These are phyloP conservation scores for Amazona ochrocephala DNA, from an alignment of 2,797 vertebrate genomes.

Conservation along the genomic window DNA sequence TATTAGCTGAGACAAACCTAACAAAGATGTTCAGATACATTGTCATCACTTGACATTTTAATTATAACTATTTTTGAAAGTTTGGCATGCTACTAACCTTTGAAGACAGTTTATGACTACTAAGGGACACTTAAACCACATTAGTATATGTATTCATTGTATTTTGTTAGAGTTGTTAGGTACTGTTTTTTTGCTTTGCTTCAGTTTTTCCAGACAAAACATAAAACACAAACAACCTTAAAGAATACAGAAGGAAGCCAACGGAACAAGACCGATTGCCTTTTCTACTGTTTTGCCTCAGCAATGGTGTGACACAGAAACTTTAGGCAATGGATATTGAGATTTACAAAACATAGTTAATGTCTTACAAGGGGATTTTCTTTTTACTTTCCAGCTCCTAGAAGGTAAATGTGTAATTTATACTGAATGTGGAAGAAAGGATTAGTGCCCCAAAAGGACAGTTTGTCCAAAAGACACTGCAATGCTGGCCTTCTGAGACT, in stretches of 20 bases:
- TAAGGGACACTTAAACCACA: background rate
- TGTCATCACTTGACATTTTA: background rate
- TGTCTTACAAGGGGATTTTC: background rate
- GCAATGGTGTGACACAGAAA: background rate
- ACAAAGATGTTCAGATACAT: background rate
- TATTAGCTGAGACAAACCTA: background rate
- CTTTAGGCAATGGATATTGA: background rate
- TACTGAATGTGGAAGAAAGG: background rate
- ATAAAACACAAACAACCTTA: background rate
- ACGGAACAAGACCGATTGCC: background rate
- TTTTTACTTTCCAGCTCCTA: background rate
- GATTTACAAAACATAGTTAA: background rate
- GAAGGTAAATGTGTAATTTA: background rate
- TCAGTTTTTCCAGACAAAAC: background rate
- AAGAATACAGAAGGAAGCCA: background rate
- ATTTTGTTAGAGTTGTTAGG: background rate
- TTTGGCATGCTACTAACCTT: background rate
- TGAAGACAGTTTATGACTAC: background rate
- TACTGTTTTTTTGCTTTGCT: background rate
- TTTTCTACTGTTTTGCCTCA: background rate
- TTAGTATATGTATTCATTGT: background rate
- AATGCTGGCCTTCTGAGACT: background rate
- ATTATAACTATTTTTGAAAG: background rate
- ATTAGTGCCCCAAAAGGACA: background rate
- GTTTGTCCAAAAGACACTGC: accelerated